Evolutionary conservation across 1,140 invertebrate genomes (phyloP), one percentile per base, ranked within the genome.

Genomic region (Phortica variegata): DNA sequence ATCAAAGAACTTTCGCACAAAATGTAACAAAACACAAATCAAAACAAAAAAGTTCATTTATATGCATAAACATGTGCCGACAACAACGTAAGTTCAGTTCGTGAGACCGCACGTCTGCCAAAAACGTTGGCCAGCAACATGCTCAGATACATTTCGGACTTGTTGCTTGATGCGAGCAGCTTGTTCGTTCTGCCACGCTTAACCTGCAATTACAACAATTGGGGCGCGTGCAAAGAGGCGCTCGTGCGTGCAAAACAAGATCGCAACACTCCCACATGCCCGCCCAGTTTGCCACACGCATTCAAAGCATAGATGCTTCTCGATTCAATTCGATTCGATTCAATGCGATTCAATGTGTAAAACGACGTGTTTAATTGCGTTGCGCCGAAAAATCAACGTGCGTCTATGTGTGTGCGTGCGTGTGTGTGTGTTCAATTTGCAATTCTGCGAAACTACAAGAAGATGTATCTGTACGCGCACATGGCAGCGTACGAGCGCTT

Each of bases 11-110:
- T 7, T 42, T 16, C 8, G 20, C 50, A 34, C 18, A 36, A 34
- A 19, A 15, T 37, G 32, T 45, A 19, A 36, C 10, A 10, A 7
- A 34, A 34, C 7, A 6, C 33, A 10, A 34, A n/a, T 5, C 33
- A 29, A 29, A 29, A 7, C 45, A 61, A 61, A 49, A 52, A 66
- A 61, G 52, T 61, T 66, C 58, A 59, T n/a, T n/a, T n/a, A n/a
- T n/a, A n/a, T n/a, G n/a, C n/a, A n/a, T n/a, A 41, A 36, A 37
- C 54, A 41, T 33, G 21, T 3, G 9, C 0, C 16, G n/a, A 34
- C 19, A 7, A 12, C 10, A 19, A 18, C 7, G 31, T 23, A n/a
- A 8, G 23, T 33, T 31, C 19, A 31, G 16, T 36, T 21, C 21
- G 16, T 26, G 18, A 23, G 16, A 7, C 15, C 1, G 34, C 17